A percentile compares a stretch with the other conserved stretches of the same genome.
These are phyloP conservation scores for Noctua janthe DNA, from an alignment of 2,888 invertebrate genomes.

Conservation along the genomic window DNA sequence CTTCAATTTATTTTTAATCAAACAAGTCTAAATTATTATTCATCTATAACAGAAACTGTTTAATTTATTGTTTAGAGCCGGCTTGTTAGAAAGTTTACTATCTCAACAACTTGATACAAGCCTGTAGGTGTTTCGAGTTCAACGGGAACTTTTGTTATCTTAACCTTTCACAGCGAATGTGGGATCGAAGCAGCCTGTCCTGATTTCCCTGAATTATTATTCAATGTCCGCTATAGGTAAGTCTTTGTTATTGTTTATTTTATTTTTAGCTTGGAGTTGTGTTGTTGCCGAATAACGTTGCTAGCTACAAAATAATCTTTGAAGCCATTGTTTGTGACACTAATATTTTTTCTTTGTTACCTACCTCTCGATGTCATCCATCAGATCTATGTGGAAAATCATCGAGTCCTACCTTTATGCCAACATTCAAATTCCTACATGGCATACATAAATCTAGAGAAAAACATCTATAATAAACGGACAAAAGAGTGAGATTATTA, in stretches of 20 bases:
- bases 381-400: too few relatives aligned
- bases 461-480: background rate
- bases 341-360: background rate
- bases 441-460: background rate
- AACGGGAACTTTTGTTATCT: slow-evolving; percentile 59
- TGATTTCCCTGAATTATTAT: slow-evolving; percentile 15
- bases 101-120: slow-evolving; percentile 56
- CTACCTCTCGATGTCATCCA: background rate
- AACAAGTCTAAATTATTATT: slow-evolving; percentile 28
- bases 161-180: slow-evolving; percentile 37
- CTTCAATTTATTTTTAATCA: background rate
- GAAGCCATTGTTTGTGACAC: background rate
- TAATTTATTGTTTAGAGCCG: slow-evolving; percentile 60
- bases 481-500: background rate
- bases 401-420: too few relatives aligned
- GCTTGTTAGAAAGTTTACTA: slow-evolving; percentile 59
- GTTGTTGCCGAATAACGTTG: background rate
- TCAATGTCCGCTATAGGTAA: background rate
- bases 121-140: slow-evolving; percentile 61
- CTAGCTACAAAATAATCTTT: background rate
- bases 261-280: background rate
- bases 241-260: background rate
- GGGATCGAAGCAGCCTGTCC: slow-evolving; percentile 7
- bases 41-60: slow-evolving; percentile 39
- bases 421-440: background rate